Evolutionary conservation across 2,888 invertebrate genomes (phyloP), one percentile per base, ranked within the genome.

Genomic region (Cheilosia soror): DNA sequence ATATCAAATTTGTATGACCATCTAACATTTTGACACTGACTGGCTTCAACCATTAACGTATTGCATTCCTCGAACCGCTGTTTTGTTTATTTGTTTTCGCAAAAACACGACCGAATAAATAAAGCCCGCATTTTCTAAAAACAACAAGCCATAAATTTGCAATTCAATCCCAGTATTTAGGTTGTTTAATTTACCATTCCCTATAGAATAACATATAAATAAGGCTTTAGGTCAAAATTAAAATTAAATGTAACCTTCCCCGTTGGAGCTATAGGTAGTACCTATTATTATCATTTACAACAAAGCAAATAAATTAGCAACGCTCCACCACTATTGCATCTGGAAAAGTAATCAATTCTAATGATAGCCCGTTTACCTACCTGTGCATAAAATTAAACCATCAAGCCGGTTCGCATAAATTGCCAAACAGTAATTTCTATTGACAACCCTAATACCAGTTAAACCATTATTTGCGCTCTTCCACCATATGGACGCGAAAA

Each of bases 311-410:
- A 75, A 75, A 75, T 66, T 66, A 58, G 37, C 57, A 75, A 9
- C 40, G 29, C 25, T 25, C 42, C 55, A 49, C 57, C 40, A 58
- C 47, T 63, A 42, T 57, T 58, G 57, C 58, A 25, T n/a, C 60
- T 44, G 51, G 25, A 29, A 47, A 44, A 33, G 68, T 62, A 72
- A 79, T 73, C 62, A 79, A 79, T 68, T 83, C 68, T 57, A 78
- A 78, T 73, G 68, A 58, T 57, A 57, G 25, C 57, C 40, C 66
- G 11, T 73, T 73, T 53, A 79, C 68, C 68, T 9, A 37, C 37
- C 4, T 9, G 11, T 73, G 68, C 78, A 83, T 79, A 63, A 63
- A 73, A 79, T 79, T 79, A 83, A 83, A 58, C 77, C 58, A 68
- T 77, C 77, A 77, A 55, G 55, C 68, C 42, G 72, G 33, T 49